Conservation (phyloP, 2,797 vertebrate species). For the Arnoldichthys spilopterus region DNA sequence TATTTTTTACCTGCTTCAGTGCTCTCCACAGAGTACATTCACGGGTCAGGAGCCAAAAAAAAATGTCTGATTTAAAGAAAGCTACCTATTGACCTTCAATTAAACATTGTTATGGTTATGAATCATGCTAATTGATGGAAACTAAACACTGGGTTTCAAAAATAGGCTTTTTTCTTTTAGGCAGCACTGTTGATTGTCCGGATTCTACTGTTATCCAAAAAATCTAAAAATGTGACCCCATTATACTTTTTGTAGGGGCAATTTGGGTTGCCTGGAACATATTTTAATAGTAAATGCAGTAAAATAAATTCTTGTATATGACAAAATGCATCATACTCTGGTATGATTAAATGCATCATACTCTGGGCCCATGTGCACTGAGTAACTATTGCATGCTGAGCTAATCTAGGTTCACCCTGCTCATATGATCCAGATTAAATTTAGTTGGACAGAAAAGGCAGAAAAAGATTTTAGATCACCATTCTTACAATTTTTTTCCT, state of each 20-base stretch:
- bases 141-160: slow-evolving; percentile 49
- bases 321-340: slow-evolving; percentile 2
- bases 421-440: background rate
- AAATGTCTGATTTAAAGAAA: slow-evolving; percentile 41
- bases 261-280: slow-evolving; percentile 5
- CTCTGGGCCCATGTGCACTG: background rate
- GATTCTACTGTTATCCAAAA: slow-evolving; percentile 40
- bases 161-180: slow-evolving; percentile 41
- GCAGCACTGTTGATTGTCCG: slow-evolving; percentile 25
- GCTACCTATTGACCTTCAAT: slow-evolving; percentile 54
- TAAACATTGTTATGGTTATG: slow-evolving; percentile 60
- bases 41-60: slow-evolving; percentile 22
- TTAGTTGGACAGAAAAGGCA: background rate
- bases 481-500: no score
- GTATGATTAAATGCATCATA: no score
- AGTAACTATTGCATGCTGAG: background rate
- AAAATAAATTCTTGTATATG: background rate
- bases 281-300: slow-evolving; percentile 32
- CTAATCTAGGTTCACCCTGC: background rate
- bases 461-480: background rate
- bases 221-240: slow-evolving; percentile 34
- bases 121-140: slow-evolving; percentile 57
- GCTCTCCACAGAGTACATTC: slow-evolving; percentile 18
- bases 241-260: slow-evolving; percentile 25
- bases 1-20: slow-evolving; percentile 20